phyloP scores from a whole-genome alignment of 2,113 vertebrate species.

The Paraplagusia blochii region DNA sequence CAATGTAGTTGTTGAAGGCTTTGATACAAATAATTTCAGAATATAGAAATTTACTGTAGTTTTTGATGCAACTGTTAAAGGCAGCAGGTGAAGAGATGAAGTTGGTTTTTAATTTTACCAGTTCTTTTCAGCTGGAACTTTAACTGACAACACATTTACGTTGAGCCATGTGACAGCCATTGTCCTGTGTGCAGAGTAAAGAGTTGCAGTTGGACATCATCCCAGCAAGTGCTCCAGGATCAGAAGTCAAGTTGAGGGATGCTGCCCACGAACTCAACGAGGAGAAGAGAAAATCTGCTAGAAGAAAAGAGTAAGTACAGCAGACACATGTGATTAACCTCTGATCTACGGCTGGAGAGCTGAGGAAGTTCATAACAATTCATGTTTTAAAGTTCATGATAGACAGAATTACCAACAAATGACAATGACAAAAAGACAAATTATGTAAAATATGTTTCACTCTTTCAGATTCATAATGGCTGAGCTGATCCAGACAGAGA shows the following conservation, averaged over 20 bases:
- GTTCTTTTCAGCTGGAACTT: slow-evolving; percentile 9
- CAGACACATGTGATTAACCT: not conserved
- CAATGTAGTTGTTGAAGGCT: too few species aligned
- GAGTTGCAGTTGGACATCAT: slow-evolving; percentile 97
- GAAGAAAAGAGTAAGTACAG: slow-evolving; percentile 91
- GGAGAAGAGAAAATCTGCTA: slow-evolving; percentile 95
- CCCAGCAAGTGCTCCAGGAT: slow-evolving; percentile 92
- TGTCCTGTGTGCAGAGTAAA: slow-evolving; percentile 84
- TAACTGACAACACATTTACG: slow-evolving; percentile 15
- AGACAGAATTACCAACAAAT: too few species aligned
- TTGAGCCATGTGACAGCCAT: slow-evolving; percentile 15
- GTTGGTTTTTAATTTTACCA: not conserved
- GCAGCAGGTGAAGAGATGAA: slow-evolving; percentile 2
- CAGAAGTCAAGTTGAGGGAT: slow-evolving; percentile 95
- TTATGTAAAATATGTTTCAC: not conserved
- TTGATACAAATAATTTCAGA: too few species aligned
- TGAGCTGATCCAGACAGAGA: slow-evolving; percentile 98
- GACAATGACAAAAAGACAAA: too few species aligned
- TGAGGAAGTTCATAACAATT: too few species aligned
- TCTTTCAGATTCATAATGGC: slow-evolving; percentile 95
- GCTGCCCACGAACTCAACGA: slow-evolving; percentile 97
- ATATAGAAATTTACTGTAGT: not conserved
- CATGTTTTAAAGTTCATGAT: too few species aligned
- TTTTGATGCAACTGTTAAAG: not conserved
- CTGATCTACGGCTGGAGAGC: not conserved